Base-by-base conservation (phyloP, 2,797 vertebrate genomes). In the Euphonia xanthogaster region DNA sequence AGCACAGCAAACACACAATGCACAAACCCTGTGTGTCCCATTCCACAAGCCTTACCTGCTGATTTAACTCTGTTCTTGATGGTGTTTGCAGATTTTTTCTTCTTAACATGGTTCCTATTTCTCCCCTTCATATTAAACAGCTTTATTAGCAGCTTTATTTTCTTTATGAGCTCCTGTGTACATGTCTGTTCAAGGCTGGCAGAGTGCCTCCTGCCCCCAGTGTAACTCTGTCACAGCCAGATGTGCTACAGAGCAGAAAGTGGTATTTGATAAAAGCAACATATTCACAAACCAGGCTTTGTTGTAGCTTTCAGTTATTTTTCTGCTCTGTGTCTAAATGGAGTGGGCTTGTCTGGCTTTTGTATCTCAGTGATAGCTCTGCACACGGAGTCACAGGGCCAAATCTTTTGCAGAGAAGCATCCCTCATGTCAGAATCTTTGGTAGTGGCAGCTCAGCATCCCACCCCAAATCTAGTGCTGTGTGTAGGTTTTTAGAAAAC, bases 111-210 rank as follows among this genome's bases (percentile, higher is more conserved):
- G 7, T 40, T 86, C 39, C 25, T 54, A 2, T 51, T 85, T 62
- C 40, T 72, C 5, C 23, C 14, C 22, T 58, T 76, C 24, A 28
- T 24, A 37, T 30, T 18, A 6, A 71, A 8, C 25, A 28, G 27
- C 37, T 78, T n/a, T 24, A 6, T 35, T 28, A 40, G n/a, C 37
- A 20, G 35, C 11, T 65, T 90, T 35, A 24, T 83, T 84, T 65
- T 58, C 39, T 58, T 25, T 7, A 20, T 65, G 39, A 54, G 35
- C 70, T 66, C 30, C 58, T 28, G 28, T 54, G 50, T 22, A 20
- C 17, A 0, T 4, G 37, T 1, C 17, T 40, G 11, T 17, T 47
- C 25, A 37, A 0, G 2, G 8, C 77, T 67, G 44, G 55, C 45
- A 37, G 61, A 53, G 30, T 33, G 61, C 50, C 35, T 83, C 23